Base-by-base conservation (phyloP, 2,113 vertebrate genomes). In the Cinclus cinclus region DNA sequence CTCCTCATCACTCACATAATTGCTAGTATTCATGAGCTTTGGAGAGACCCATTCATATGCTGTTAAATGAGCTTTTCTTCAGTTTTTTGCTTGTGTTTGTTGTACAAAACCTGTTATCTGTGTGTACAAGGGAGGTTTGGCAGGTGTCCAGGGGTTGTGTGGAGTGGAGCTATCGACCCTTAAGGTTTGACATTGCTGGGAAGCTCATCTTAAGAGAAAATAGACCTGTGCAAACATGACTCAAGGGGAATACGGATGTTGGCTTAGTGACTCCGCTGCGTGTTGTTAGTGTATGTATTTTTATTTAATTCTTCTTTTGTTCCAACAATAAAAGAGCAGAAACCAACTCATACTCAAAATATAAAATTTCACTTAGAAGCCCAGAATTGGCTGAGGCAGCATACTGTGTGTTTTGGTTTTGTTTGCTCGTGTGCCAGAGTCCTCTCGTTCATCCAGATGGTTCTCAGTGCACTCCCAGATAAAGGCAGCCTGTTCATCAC, bases 221-320 rank as follows among this genome's bases (percentile, higher is more conserved):
- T 1, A 27, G 52, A 23, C 10, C 67, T 70, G 42, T 74, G 25
- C 86, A 87, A 69, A 83, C 65, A n/a, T 14, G 33, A 49, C 59
- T 58, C 4, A 6, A 64, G 31, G 37, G 41, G 46, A 91, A 82
- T 41, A 35, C 74, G 37, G 70, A 79, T 94, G 59, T 77, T 74
- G 85, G 59, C 74, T 90, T 70, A 68, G 52, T 91, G 87, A 96
- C 17, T 11, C 83, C 1, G 5, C 55, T 73, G 39, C 7, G 0
- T 80, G 76, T 91, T 80, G 55, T 77, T 42, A 20, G 33, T 74
- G 68, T 80, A 92, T 95, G 95, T 96, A 47, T 94, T 96, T 94
- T 82, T 74, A 68, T 60, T 94, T 89, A 47, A 59, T 84, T 97
- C 53, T 69, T 71, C 86, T 52, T 87, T 77, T 94, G 70, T 92